A percentile compares a stretch with the other conserved stretches of the same genome.
These are phyloP conservation scores for Lagorchestes hirsutus DNA, from an alignment of 2,797 vertebrate genomes.

Conservation along the genomic window DNA sequence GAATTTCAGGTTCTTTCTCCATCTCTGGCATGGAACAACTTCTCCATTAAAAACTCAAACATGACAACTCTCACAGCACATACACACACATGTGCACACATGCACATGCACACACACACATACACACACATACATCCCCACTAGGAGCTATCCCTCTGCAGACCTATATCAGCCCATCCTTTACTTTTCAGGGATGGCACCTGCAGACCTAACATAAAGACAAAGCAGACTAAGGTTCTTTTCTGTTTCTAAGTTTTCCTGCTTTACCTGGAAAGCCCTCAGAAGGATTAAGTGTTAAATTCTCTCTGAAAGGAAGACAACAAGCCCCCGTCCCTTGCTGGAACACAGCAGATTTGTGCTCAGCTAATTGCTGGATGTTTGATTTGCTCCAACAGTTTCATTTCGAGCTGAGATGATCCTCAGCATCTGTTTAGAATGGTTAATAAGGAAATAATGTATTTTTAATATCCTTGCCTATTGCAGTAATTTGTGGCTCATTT, in stretches of 20 bases:
- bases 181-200: slow-evolving; percentile 66
- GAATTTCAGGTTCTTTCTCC: neutral
- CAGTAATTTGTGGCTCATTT: slow-evolving; percentile 64
- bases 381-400: slow-evolving; percentile 76
- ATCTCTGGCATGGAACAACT: neutral
- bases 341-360: slow-evolving; percentile 60
- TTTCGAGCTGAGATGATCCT: slow-evolving; percentile 63
- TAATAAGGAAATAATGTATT: slow-evolving; percentile 77
- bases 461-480: slow-evolving; percentile 76
- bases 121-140: neutral
- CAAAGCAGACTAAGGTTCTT: slow-evolving; percentile 37
- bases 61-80: neutral
- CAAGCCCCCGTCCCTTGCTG: slow-evolving; percentile 62
- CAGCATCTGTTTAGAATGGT: slow-evolving; percentile 79
- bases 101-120: neutral
- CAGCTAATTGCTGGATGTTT: slow-evolving; percentile 76
- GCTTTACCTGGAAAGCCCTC: slow-evolving; percentile 74
- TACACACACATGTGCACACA: neutral
- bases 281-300: slow-evolving; percentile 72
- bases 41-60: neutral
- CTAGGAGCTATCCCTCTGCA: neutral
- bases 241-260: slow-evolving; percentile 70
- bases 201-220: slow-evolving; percentile 55
- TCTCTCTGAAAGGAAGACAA: slow-evolving; percentile 74
- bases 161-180: slow-evolving; percentile 54